A percentile compares a stretch with the other conserved stretches of the same genome.
Conservation (phyloP, 1,140 invertebrate genomes). For the Kradibia gibbosae region DNA sequence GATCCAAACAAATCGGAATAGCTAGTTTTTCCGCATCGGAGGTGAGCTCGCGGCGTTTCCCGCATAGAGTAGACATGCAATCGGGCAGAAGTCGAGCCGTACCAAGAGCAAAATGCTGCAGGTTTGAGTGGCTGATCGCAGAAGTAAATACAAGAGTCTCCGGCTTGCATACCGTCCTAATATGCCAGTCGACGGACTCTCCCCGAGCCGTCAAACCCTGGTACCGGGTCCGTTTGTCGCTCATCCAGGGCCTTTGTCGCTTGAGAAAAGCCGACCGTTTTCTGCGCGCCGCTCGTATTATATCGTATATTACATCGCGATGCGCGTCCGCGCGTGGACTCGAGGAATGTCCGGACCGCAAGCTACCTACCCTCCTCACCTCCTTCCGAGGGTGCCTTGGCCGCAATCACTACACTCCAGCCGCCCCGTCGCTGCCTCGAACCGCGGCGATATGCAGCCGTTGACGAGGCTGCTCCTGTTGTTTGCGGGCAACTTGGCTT, state of each 20-base stretch:
- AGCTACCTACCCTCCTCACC: too few relatives aligned
- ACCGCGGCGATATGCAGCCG: too few relatives aligned
- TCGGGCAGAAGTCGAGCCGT: background rate
- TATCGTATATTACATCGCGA: conserved; percentile 66
- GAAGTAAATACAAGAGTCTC: conserved; percentile 42
- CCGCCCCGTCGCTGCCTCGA: too few relatives aligned
- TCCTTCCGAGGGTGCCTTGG: too few relatives aligned
- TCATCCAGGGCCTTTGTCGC: conserved; percentile 61
- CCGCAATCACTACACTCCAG: background rate
- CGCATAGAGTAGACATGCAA: background rate
- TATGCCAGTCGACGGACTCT: conserved; percentile 54
- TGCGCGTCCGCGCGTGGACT: conserved; percentile 47
- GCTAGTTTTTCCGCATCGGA: background rate
- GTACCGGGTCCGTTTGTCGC: conserved; percentile 60
- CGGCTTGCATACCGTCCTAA: conserved; percentile 66
- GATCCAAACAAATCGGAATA: background rate
- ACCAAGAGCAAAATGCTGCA: background rate
- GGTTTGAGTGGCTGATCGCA: background rate
- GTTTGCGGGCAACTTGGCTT: too few relatives aligned
- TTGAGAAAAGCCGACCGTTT: conserved; percentile 65
- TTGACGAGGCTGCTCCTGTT: too few relatives aligned
- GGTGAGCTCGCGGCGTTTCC: background rate
- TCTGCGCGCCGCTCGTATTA: conserved; percentile 56
- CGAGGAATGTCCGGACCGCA: conserved; percentile 58
- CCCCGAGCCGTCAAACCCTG: background rate